A percentile compares a stretch with the other conserved stretches of the same genome.
phyloP scores from a whole-genome alignment of 2,797 vertebrate species.

The Macropodus opercularis region DNA sequence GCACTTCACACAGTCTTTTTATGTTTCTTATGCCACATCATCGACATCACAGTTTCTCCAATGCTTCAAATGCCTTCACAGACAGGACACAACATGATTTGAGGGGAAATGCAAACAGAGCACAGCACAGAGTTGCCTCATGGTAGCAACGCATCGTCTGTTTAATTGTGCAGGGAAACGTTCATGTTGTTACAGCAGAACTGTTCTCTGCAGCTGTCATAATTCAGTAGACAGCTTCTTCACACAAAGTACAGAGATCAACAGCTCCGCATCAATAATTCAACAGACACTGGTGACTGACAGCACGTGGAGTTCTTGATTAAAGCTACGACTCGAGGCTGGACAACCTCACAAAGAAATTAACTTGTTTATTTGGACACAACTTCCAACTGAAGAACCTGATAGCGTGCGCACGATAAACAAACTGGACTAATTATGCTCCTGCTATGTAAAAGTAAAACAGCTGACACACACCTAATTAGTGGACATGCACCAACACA shows the following conservation, averaged over 20 bases:
- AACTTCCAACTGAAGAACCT: no score
- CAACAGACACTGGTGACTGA: neutral
- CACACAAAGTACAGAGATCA: neutral
- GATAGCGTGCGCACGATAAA: neutral
- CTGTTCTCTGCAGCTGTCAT: neutral
- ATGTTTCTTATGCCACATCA: neutral
- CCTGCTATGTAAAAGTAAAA: no score
- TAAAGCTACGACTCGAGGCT: neutral
- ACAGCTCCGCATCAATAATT: slow-evolving; percentile 17
- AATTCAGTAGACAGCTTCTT: slow-evolving; percentile 2
- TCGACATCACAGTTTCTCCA: slow-evolving; percentile 8
- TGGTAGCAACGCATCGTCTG: neutral
- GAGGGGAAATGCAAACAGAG: slow-evolving; percentile 36
- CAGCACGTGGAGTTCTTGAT: neutral
- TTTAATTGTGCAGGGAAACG: slow-evolving; percentile 4
- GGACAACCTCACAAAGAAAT: neutral
- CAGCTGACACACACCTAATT: neutral
- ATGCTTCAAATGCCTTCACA: neutral
- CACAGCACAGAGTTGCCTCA: slow-evolving; percentile 2
- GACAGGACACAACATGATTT: slow-evolving; percentile 45
- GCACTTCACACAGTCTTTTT: neutral
- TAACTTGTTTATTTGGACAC: neutral
- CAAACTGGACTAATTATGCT: neutral
- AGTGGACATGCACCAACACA: neutral
- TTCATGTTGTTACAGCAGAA: slow-evolving; percentile 1